Evolutionary conservation across 2,113 vertebrate species (phyloP).

Genomic region (Tyto alba): DNA sequence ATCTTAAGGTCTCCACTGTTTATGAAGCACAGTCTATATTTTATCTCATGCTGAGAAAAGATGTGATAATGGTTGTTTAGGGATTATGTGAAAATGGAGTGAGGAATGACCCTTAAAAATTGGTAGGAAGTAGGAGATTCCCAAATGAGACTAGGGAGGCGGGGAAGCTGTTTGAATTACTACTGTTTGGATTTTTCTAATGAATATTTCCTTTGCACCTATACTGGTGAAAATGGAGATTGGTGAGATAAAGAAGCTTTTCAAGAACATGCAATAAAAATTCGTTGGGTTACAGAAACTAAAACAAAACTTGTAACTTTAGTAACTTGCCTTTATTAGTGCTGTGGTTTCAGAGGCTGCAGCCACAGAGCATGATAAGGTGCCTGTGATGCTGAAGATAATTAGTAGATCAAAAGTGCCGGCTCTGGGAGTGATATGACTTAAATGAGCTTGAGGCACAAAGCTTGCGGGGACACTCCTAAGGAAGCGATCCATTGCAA

Average conservation of each 20-base stretch:
- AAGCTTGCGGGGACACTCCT: background rate
- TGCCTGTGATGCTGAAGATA: background rate
- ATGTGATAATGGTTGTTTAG: conserved; percentile 50
- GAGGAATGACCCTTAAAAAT: conserved; percentile 59
- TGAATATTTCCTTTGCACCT: background rate
- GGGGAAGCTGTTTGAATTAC: background rate
- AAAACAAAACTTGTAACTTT: background rate
- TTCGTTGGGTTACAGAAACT: background rate
- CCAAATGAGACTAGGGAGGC: background rate
- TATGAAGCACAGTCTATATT: conserved; percentile 49
- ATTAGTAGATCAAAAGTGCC: background rate
- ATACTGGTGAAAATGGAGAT: accelerated
- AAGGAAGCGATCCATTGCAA: accelerated
- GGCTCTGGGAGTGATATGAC: accelerated
- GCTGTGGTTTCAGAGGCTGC: background rate
- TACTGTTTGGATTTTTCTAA: background rate
- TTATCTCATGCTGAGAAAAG: conserved; percentile 59
- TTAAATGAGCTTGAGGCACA: background rate
- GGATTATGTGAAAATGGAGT: conserved; percentile 62
- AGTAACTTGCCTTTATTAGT: background rate
- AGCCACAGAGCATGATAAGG: accelerated
- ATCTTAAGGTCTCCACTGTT: conserved; percentile 58
- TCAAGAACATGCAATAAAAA: background rate
- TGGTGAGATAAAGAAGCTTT: background rate
- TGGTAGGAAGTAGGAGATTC: conserved; percentile 17